phyloP scores from a whole-genome alignment of 2,113 vertebrate species.

The Micronisus gabar region DNA sequence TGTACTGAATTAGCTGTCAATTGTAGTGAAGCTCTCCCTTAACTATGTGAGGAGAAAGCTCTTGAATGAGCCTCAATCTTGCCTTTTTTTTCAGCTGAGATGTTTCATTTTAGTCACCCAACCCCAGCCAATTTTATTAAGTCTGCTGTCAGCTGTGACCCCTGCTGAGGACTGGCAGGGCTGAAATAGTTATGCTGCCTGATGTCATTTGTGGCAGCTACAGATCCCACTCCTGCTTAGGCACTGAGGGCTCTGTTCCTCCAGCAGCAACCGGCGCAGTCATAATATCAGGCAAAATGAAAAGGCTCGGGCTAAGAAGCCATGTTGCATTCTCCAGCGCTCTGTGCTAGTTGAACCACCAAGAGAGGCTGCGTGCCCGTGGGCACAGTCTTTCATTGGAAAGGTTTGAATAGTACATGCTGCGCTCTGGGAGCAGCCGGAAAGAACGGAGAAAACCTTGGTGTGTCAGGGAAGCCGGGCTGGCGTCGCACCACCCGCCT shows the following conservation, averaged over 20 bases:
- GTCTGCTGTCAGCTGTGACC: conserved; percentile 65
- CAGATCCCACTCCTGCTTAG: neutral
- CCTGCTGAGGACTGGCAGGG: conserved; percentile 51
- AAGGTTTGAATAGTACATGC: neutral
- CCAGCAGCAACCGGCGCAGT: neutral
- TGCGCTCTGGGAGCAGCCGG: neutral
- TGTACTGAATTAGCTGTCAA: conserved; percentile 66
- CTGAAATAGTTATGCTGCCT: conserved; percentile 57
- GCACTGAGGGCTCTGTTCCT: neutral
- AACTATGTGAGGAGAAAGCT: conserved; percentile 45
- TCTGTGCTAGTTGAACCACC: neutral
- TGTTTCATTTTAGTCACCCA: conserved; percentile 55
- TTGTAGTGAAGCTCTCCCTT: conserved; percentile 65
- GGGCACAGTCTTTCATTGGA: rapidly evolving
- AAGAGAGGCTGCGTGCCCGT: rapidly evolving
- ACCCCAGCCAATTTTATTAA: conserved; percentile 27
- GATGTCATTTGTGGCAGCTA: conserved; percentile 53
- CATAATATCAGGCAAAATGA: neutral
- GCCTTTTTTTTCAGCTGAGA: neutral
- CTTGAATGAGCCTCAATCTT: neutral
- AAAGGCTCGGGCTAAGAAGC: neutral
- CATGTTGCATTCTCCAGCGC: rapidly evolving
- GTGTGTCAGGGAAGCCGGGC: rapidly evolving
- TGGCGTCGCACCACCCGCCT: rapidly evolving
- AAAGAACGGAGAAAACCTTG: neutral